Evolutionary conservation across 2,888 invertebrate genomes (phyloP).

Genomic region (Zygaena filipendulae): DNA sequence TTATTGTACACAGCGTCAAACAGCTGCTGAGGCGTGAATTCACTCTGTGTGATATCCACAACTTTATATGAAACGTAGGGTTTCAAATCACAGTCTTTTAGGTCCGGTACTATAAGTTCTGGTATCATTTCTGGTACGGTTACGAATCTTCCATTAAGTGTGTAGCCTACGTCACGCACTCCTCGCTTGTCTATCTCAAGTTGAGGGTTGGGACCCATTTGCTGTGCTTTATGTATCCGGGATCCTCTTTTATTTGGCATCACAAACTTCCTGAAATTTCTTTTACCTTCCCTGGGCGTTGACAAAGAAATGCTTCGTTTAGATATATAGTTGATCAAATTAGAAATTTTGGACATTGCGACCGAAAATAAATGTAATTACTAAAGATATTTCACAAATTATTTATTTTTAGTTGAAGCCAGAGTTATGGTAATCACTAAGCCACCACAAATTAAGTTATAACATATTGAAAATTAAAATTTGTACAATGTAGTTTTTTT

Average conservation of each 20-base stretch:
- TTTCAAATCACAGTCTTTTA: conserved; percentile 84
- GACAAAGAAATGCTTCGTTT: conserved; percentile 46
- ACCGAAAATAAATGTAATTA: no score
- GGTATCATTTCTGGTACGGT: conserved; percentile 89
- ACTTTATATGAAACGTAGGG: conserved; percentile 94
- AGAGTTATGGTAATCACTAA: no score
- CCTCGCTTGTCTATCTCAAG: conserved; percentile 78
- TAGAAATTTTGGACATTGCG: conserved; percentile 45
- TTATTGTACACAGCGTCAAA: conserved; percentile 83
- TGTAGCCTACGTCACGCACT: conserved; percentile 72
- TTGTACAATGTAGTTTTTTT: no score
- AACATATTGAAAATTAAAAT: no score
- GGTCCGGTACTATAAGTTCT: conserved; percentile 91
- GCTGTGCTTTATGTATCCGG: conserved; percentile 70
- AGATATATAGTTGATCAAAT: conserved; percentile 36
- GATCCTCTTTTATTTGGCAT: conserved; percentile 82
- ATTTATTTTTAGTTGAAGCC: no score
- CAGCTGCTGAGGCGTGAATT: conserved; percentile 86
- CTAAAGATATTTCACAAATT: no score
- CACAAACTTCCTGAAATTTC: conserved; percentile 85
- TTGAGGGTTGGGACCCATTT: conserved; percentile 69
- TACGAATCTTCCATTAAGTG: conserved; percentile 64
- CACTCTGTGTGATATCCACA: conserved; percentile 78
- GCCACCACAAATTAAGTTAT: no score
- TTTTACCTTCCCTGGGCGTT: conserved; percentile 71